Evolutionary conservation across 1,140 invertebrate species (phyloP).

Genomic region (Drosophila orena): DNA sequence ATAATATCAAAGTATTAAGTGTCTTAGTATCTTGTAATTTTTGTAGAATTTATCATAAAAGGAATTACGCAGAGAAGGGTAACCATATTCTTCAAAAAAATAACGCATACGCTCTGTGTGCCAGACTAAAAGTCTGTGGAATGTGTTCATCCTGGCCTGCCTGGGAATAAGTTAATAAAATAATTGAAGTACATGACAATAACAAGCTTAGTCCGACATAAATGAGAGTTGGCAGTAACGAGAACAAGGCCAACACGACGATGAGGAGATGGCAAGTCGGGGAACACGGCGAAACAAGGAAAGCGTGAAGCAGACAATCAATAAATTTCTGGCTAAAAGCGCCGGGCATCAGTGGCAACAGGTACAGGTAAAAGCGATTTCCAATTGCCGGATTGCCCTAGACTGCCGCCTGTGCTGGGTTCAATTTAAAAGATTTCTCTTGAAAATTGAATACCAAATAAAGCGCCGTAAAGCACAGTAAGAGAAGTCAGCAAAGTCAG

Average conservation of each 20-base stretch:
- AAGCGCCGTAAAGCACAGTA: conserved; percentile 64
- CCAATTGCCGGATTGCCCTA: conserved; percentile 63
- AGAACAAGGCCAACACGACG: conserved; percentile 16
- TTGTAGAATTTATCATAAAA: too few species aligned
- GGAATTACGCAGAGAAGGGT: background rate
- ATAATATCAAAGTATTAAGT: too few species aligned
- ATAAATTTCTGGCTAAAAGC: conserved; percentile 51
- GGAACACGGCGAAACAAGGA: conserved; percentile 58
- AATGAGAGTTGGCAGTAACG: conserved; percentile 37
- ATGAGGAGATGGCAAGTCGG: conserved; percentile 15
- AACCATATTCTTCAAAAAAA: background rate
- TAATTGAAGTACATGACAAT: conserved; percentile 67
- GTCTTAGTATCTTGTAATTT: too few species aligned
- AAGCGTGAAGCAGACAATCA: conserved; percentile 78
- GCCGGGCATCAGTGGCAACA: conserved; percentile 60
- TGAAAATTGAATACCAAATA: conserved; percentile 70
- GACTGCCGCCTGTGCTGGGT: conserved; percentile 24
- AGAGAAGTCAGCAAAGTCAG: conserved; percentile 21
- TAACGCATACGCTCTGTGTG: conserved; percentile 45
- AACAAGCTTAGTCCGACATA: conserved; percentile 44
- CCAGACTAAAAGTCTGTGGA: conserved; percentile 5
- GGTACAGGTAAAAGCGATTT: conserved; percentile 74
- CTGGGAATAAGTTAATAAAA: conserved; percentile 66
- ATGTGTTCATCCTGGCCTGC: conserved; percentile 24
- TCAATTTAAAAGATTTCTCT: conserved; percentile 60